Percentiles rank a stretch among this genome's conserved stretches.
These are phyloP conservation scores for Nephrocerus scutellatus DNA, from an alignment of 2,888 invertebrate species.

Conservation along the genomic window DNA sequence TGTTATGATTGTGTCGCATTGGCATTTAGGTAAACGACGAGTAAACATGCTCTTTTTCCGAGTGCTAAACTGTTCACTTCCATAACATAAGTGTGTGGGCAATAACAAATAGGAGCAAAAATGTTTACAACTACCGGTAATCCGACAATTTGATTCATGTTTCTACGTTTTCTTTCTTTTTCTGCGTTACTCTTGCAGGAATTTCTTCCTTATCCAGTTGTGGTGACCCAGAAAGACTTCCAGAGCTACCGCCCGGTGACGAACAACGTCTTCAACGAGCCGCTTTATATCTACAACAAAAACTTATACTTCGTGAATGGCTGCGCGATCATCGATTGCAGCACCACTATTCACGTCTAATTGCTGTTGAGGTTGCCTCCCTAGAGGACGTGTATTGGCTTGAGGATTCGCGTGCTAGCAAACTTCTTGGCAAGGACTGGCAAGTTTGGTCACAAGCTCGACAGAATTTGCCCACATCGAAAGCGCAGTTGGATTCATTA, in stretches of 20 bases:
- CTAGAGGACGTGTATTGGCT: conserved; percentile 86
- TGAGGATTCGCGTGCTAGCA: conserved; percentile 71
- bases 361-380: conserved; percentile 75
- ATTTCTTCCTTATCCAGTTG: conserved; percentile 78
- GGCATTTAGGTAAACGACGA: too few relatives aligned
- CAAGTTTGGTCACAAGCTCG: conserved; percentile 71
- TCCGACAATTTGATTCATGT: conserved; percentile 18
- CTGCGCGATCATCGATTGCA: conserved; percentile 66
- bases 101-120: too few relatives aligned
- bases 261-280: conserved; percentile 77
- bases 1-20: too few relatives aligned
- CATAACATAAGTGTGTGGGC: too few relatives aligned
- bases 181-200: conserved; percentile 54
- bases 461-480: conserved; percentile 74
- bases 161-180: conserved; percentile 9
- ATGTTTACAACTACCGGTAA: conserved; percentile 12
- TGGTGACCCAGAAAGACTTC: conserved; percentile 65
- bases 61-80: too few relatives aligned
- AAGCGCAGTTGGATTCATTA: conserved; percentile 67
- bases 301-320: conserved; percentile 80
- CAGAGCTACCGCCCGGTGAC: conserved; percentile 76
- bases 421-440: conserved; percentile 73
- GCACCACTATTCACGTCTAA: conserved; percentile 64
- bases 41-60: too few relatives aligned
- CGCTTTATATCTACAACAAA: conserved; percentile 72